Evolutionary conservation across 30 jellyfish, hydroid and myxozoan genomes (phyloP).

Genomic region (Catostylus mosaicus): DNA sequence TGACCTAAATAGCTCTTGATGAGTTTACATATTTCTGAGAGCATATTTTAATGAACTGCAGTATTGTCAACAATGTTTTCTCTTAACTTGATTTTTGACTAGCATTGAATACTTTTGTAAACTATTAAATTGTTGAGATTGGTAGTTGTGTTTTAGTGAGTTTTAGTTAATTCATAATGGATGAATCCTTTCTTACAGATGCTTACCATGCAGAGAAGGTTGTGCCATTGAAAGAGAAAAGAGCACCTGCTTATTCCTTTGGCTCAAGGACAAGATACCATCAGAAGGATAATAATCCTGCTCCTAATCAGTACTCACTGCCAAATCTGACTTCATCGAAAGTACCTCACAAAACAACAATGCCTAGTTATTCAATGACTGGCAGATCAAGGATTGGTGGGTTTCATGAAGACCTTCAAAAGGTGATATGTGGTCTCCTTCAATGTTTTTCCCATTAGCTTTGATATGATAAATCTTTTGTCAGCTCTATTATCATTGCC

Average conservation of each 20-base stretch:
- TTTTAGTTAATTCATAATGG: not conserved
- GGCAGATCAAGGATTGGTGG: conserved; percentile 92
- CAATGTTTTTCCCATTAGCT: no score
- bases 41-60: no score
- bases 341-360: conserved; percentile 73
- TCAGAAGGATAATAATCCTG: conserved; percentile 79
- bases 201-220: conserved; percentile 88
- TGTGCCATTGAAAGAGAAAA: conserved; percentile 59
- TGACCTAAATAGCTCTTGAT: no score
- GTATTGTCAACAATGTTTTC: no score
- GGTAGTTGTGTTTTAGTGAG: not conserved
- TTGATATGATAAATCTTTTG: no score
- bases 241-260: conserved; percentile 91
- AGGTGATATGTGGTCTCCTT: conserved; percentile 44
- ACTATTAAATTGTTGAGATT: no score
- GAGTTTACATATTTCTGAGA: no score
- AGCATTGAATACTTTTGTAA: no score
- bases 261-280: conserved; percentile 87
- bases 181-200: conserved; percentile 34
- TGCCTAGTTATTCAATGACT: conserved; percentile 90
- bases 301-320: conserved; percentile 83
- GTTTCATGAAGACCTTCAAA: conserved; percentile 87
- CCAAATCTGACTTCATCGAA: conserved; percentile 78
- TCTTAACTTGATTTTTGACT: no score
- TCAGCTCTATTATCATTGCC: no score